Evolutionary conservation across 1,140 invertebrate species (phyloP).

Genomic region (Dendroctonus ponderosae): DNA sequence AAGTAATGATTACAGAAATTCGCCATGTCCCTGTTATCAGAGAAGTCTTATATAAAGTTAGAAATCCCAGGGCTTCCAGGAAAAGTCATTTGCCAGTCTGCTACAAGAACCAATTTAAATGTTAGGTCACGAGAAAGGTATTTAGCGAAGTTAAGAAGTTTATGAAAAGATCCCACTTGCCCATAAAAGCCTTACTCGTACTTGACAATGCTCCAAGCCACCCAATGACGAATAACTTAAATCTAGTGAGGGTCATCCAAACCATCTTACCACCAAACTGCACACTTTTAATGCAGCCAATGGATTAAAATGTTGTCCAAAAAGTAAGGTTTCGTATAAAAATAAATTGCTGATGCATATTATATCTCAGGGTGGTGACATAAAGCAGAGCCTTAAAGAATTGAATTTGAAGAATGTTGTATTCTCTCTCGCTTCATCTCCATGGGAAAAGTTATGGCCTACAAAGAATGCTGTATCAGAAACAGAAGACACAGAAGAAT

Average conservation of each 20-base stretch:
- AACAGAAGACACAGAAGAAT: not conserved
- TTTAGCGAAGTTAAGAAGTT: slow-evolving; percentile 39
- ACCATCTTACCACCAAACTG: slow-evolving; percentile 45
- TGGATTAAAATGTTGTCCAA: no score
- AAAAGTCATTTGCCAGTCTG: slow-evolving; percentile 41
- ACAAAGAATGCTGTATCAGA: no score
- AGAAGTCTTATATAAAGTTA: slow-evolving; percentile 46
- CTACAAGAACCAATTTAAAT: slow-evolving; percentile 43
- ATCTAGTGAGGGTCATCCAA: slow-evolving; percentile 37
- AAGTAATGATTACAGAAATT: no score
- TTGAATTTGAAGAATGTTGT: slow-evolving; percentile 39
- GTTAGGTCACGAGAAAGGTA: slow-evolving; percentile 37
- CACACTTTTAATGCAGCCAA: no score
- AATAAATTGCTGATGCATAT: slow-evolving; percentile 22
- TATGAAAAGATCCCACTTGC: slow-evolving; percentile 40
- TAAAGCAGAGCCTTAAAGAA: slow-evolving; percentile 15
- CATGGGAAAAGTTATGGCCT: slow-evolving; percentile 5
- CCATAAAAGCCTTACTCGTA: slow-evolving; percentile 44
- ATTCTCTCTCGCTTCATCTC: not conserved
- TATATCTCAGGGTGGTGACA: not conserved
- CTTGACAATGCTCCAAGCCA: slow-evolving; percentile 45
- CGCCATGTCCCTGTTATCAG: no score
- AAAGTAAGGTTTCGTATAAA: slow-evolving; percentile 40
- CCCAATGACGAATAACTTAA: no score
- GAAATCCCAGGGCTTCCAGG: slow-evolving; percentile 39